Evolutionary conservation across 2,888 invertebrate genomes (phyloP).

Genomic region (Ormyrus thymus): DNA sequence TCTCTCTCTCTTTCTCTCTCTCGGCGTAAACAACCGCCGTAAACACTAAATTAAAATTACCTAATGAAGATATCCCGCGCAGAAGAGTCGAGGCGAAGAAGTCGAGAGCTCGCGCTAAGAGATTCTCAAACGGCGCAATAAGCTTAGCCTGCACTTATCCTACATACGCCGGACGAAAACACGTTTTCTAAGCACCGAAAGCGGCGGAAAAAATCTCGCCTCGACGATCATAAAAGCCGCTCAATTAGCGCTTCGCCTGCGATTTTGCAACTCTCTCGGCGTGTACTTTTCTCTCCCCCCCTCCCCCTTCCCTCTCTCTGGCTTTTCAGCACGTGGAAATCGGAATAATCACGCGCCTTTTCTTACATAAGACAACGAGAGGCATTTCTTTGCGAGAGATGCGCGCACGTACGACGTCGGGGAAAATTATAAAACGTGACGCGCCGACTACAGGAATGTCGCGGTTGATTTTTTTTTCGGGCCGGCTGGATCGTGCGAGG

Average conservation of each 20-base stretch:
- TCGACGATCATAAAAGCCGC: conserved; percentile 45
- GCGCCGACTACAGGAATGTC: no score
- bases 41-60: conserved; percentile 42
- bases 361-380: conserved; percentile 10
- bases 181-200: conserved; percentile 31
- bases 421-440: no score
- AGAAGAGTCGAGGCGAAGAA: not conserved
- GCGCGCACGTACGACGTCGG: not conserved
- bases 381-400: not conserved
- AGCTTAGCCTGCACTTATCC: not conserved
- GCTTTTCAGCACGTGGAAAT: conserved; percentile 37
- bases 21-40: conserved; percentile 2
- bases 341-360: conserved; percentile 27
- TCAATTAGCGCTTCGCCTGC: conserved; percentile 40
- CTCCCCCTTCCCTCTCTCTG: not conserved
- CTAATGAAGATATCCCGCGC: conserved; percentile 39
- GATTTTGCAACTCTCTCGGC: conserved; percentile 30
- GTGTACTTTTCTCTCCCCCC: conserved; percentile 18
- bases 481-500: no score
- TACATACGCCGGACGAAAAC: conserved; percentile 1
- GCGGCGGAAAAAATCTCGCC: conserved; percentile 18
- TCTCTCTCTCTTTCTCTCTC: not conserved
- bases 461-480: no score
- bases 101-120: not conserved
- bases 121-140: not conserved